Conservation (phyloP, 2,797 vertebrate species). For the Bucorvus abyssinicus region DNA sequence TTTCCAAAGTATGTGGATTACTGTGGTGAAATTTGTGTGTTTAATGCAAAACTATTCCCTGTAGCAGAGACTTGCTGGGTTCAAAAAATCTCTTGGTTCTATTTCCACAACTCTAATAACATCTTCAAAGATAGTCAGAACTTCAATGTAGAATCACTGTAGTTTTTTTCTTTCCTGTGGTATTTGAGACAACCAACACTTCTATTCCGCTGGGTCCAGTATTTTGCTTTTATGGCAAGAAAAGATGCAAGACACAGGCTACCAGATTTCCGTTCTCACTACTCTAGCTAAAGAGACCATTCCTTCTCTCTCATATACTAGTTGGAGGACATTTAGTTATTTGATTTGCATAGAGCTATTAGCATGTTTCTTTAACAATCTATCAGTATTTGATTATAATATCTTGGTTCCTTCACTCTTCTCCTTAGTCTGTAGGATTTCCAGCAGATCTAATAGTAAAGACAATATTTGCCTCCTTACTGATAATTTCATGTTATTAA, state of each 20-base stretch:
- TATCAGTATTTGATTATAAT: neutral
- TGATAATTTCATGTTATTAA: neutral
- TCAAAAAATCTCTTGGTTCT: neutral
- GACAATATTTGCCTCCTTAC: neutral
- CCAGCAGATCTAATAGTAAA: neutral
- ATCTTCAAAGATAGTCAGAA: neutral
- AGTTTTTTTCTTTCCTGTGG: fast-evolving
- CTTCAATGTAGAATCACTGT: neutral
- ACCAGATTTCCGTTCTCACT: neutral
- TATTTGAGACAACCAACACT: neutral
- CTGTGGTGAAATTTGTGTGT: neutral
- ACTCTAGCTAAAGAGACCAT: neutral
- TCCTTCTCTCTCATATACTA: neutral
- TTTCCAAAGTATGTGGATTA: neutral
- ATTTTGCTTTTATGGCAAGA: neutral
- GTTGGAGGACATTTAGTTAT: neutral
- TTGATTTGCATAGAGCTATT: neutral
- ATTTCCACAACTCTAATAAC: neutral
- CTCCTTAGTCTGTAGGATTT: neutral
- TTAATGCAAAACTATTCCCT: neutral
- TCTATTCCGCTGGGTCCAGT: neutral
- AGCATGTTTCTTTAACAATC: neutral
- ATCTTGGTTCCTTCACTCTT: neutral
- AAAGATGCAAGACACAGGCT: neutral
- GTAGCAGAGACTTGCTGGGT: neutral